A percentile compares a stretch with the other conserved stretches of the same genome.
These are phyloP conservation scores for Andricus quercusramuli DNA, from an alignment of 2,888 invertebrate species.

Conservation along the genomic window DNA sequence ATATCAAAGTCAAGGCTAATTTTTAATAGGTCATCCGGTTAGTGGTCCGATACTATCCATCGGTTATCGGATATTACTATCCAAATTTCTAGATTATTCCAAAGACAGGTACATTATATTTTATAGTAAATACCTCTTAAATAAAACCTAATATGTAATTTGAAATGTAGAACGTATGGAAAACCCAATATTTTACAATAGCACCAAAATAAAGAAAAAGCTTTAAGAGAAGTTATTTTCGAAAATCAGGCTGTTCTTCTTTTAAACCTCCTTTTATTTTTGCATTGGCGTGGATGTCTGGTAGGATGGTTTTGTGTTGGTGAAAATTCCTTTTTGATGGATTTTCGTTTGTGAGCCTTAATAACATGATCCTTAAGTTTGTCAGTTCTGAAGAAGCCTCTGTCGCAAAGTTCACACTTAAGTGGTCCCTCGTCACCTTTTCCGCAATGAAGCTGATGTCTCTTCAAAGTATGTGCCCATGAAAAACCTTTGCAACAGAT, in stretches of 20 bases:
- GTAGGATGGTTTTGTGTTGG: not conserved
- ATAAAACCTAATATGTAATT: too few species aligned
- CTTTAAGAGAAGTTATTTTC: not conserved
- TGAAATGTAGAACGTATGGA: too few species aligned
- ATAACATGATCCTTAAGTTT: not conserved
- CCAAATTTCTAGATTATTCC: too few species aligned
- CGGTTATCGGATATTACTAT: too few species aligned
- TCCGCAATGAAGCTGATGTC: not conserved
- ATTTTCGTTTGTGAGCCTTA: not conserved
- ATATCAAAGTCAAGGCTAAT: too few species aligned
- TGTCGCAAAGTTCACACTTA: not conserved
- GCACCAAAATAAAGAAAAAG: not conserved
- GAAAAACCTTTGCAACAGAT: not conserved
- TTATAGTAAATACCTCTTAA: too few species aligned
- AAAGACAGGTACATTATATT: too few species aligned
- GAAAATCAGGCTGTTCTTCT: not conserved
- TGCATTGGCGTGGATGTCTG: not conserved
- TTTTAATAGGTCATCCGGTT: too few species aligned
- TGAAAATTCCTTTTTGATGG: not conserved
- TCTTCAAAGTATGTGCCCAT: not conserved
- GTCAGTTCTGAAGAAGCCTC: not conserved
- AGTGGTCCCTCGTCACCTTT: not conserved
- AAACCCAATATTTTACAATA: not conserved
- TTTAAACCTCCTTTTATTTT: not conserved
- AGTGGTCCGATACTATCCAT: too few species aligned